These are phyloP conservation scores for Drosophila pectinifera DNA, from an alignment of 1,140 invertebrate genomes.

Conservation along the genomic window DNA sequence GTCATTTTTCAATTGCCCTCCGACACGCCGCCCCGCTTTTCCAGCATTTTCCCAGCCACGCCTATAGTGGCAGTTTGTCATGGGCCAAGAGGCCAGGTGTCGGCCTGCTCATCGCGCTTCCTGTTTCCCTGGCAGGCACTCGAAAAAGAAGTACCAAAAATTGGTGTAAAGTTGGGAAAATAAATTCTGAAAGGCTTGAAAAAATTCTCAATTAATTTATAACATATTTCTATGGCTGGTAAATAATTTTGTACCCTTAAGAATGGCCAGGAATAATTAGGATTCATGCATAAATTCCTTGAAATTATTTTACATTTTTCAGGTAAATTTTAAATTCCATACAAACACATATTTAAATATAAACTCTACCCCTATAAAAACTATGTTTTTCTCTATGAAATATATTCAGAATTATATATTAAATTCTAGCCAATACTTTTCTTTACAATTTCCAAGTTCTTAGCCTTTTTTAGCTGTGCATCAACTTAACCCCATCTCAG, in stretches of 20 bases:
- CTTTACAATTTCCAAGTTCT: accelerated
- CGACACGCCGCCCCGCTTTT: conserved; percentile 1
- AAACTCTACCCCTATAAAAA: too few species aligned
- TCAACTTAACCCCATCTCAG: conserved; percentile 28
- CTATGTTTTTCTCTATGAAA: too few species aligned
- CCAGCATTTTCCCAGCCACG: conserved; percentile 39
- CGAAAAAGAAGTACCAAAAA: background rate
- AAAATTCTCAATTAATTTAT: too few species aligned
- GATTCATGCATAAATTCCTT: background rate
- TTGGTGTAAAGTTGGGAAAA: background rate
- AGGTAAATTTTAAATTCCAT: too few species aligned
- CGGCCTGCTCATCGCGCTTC: conserved; percentile 46
- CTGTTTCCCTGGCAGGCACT: conserved; percentile 24
- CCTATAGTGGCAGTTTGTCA: conserved; percentile 71
- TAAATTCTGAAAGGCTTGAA: too few species aligned
- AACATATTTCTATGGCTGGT: background rate
- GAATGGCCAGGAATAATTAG: background rate
- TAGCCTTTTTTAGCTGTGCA: conserved; percentile 4
- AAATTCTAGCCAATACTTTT: background rate
- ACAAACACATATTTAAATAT: too few species aligned
- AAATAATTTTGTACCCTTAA: too few species aligned
- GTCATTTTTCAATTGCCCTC: conserved; percentile 72
- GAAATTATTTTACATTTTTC: too few species aligned
- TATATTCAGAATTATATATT: background rate
- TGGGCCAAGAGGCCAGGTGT: conserved; percentile 45